These are phyloP conservation scores for Drosophila algonquin DNA, from an alignment of 2,888 invertebrate species.

Conservation along the genomic window DNA sequence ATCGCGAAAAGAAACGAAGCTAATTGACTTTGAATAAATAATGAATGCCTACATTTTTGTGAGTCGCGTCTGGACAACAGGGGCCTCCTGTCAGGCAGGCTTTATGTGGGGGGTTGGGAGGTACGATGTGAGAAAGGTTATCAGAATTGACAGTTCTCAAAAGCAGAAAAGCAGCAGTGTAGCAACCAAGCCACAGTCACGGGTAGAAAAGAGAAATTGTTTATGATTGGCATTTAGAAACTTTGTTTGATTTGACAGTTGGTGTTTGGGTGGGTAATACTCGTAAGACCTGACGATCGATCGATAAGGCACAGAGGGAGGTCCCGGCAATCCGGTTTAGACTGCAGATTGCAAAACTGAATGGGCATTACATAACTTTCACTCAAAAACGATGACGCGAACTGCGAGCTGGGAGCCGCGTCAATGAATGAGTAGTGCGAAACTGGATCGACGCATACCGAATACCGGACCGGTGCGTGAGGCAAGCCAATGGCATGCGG, in stretches of 20 bases:
- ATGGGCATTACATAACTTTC: conserved; percentile 79
- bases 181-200: conserved; percentile 31
- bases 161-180: conserved; percentile 14
- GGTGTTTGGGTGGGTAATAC: conserved; percentile 34
- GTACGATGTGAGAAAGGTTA: conserved; percentile 27
- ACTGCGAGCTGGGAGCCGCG: conserved; percentile 20
- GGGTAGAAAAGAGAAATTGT: conserved; percentile 73
- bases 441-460: conserved; percentile 60
- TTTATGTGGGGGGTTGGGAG: conserved; percentile 32
- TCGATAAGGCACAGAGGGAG: conserved; percentile 42
- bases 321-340: conserved; percentile 62
- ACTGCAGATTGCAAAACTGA: conserved; percentile 63
- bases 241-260: conserved; percentile 64
- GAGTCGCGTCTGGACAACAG: conserved; percentile 48
- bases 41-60: conserved; percentile 32
- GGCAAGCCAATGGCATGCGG: conserved; percentile 35
- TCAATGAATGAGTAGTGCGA: conserved; percentile 65
- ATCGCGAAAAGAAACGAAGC: conserved; percentile 50
- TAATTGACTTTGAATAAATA: conserved; percentile 64
- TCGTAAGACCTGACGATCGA: conserved; percentile 42
- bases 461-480: background rate
- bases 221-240: conserved; percentile 80
- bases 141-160: conserved; percentile 58
- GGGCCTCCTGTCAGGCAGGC: conserved; percentile 65
- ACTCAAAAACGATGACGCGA: conserved; percentile 56